Conservation (phyloP, 2,113 vertebrate species). For the Calyptomena viridis region DNA sequence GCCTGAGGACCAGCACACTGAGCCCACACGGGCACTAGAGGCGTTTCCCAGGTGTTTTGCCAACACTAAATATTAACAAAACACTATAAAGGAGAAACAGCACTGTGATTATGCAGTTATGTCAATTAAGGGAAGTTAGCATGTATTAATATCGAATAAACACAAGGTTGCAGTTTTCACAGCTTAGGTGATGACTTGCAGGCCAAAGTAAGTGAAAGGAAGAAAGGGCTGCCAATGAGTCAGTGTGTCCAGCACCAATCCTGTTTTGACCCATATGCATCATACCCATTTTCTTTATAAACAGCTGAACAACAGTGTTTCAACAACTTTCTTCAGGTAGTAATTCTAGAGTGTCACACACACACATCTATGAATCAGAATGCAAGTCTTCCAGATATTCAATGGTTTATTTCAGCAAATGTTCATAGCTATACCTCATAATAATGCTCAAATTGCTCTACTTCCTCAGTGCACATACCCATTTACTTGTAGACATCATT, state of each 20-base stretch:
- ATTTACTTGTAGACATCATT: fast-evolving
- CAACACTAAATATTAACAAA: neutral
- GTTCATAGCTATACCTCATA: neutral
- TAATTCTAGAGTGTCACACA: neutral
- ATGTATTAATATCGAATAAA: neutral
- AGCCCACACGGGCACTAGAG: fast-evolving
- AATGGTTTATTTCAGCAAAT: neutral
- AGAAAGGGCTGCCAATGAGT: neutral
- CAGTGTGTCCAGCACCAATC: neutral
- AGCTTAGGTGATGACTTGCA: neutral
- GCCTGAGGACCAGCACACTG: neutral
- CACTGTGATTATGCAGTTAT: neutral
- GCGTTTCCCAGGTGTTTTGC: neutral
- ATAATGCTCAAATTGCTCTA: neutral
- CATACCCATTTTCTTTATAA: neutral
- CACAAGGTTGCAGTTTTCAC: neutral
- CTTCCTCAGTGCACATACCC: neutral
- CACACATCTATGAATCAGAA: neutral
- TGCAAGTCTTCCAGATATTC: neutral
- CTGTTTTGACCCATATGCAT: neutral
- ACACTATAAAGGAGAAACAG: neutral
- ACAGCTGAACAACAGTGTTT: neutral
- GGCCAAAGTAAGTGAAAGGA: neutral
- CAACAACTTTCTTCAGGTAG: neutral
- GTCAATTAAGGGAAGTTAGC: neutral